Conservation (phyloP, 2,797 vertebrate genomes). For the Neosilurus hyrtlii region DNA sequence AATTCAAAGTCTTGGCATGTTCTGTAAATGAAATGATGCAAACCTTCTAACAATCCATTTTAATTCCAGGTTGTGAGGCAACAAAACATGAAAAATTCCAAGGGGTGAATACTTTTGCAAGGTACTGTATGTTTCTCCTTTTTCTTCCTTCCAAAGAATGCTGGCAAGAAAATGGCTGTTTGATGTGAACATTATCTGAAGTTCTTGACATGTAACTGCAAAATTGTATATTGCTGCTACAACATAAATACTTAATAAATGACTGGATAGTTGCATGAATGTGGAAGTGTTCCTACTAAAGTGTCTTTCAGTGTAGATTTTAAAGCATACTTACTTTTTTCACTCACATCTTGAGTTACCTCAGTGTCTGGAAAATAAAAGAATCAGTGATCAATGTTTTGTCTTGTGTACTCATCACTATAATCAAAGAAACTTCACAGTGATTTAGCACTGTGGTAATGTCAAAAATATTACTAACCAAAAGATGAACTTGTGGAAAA, state of each 20-base stretch:
- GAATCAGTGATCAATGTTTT: background rate
- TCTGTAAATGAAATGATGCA: no score
- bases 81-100: no score
- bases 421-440: background rate
- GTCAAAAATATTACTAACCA: slow-evolving; percentile 65
- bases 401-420: background rate
- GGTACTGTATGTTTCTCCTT: no score
- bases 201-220: background rate
- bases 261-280: background rate
- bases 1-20: no score
- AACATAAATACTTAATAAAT: background rate
- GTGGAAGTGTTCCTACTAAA: background rate
- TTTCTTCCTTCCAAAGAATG: no score
- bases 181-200: background rate
- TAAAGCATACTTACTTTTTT: slow-evolving; percentile 53
- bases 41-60: no score
- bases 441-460: background rate
- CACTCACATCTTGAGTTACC: slow-evolving; percentile 54
- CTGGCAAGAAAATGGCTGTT: background rate
- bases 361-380: slow-evolving; percentile 48
- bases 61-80: no score
- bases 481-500: slow-evolving; percentile 70
- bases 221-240: background rate
- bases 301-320: background rate
- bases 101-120: no score